phyloP scores from a whole-genome alignment of 2,797 vertebrate genomes.

The Enteromius treurensis region DNA sequence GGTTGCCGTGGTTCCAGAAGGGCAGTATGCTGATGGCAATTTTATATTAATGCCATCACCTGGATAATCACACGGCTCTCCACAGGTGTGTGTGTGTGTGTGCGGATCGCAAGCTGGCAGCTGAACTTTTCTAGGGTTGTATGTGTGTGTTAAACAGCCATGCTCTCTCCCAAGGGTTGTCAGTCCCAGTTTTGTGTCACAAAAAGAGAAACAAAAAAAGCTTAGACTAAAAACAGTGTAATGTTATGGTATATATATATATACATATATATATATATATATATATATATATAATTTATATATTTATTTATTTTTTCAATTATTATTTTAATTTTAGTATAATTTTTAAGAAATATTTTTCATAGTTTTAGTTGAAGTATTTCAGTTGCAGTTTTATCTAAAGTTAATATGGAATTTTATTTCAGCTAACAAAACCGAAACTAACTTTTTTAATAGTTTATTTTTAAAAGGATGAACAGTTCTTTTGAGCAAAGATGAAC shows the following conservation, averaged over 20 bases:
- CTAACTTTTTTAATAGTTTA: background rate
- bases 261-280: too few relatives aligned
- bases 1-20: conserved; percentile 25
- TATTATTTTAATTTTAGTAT: background rate
- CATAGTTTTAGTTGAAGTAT: background rate
- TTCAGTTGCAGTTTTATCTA: background rate
- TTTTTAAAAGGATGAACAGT: background rate
- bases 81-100: background rate
- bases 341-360: background rate
- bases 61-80: background rate
- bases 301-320: background rate
- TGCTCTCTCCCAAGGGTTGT: background rate
- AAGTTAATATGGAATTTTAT: background rate
- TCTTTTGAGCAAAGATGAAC: background rate
- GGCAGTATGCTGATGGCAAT: conserved; percentile 28
- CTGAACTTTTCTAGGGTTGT: conserved; percentile 6
- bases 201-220: background rate
- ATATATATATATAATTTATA: too few relatives aligned
- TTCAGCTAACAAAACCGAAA: background rate
- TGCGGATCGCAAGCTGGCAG: background rate
- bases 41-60: conserved; percentile 28
- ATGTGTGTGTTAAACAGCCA: background rate
- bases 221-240: background rate
- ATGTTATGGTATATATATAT: too few relatives aligned
- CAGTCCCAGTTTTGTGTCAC: conserved; percentile 18